These are phyloP conservation scores for Metacarcinus magister DNA, from an alignment of 2,888 invertebrate genomes.

Conservation along the genomic window DNA sequence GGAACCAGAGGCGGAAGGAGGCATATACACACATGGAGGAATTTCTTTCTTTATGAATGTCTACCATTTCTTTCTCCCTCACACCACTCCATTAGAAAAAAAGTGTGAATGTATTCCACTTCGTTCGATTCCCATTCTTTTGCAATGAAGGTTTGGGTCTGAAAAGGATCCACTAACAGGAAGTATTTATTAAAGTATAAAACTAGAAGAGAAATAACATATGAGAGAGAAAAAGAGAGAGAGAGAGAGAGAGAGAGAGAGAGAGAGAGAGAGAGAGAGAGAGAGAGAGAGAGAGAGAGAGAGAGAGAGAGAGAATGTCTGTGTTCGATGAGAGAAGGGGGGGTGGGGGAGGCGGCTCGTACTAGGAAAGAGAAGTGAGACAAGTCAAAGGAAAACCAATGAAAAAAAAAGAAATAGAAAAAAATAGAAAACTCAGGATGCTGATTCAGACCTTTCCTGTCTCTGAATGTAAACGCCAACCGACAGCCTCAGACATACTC, in stretches of 20 bases:
- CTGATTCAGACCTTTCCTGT: not conserved
- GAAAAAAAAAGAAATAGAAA: not conserved
- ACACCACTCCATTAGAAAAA: too few species aligned
- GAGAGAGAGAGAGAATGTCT: not conserved
- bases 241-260: not conserved
- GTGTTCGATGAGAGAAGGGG: too few species aligned
- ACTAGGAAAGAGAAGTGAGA: not conserved
- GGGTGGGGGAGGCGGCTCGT: too few species aligned
- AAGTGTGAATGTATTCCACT: too few species aligned
- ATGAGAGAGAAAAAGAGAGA: not conserved
- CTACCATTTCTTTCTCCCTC: not conserved
- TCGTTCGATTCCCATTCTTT: too few species aligned
- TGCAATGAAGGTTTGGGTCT: too few species aligned
- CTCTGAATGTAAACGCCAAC: not conserved
- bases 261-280: conserved; percentile 32
- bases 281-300: conserved; percentile 1
- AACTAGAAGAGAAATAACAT: not conserved
- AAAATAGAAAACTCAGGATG: not conserved
- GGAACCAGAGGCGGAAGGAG: not conserved
- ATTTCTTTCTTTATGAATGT: not conserved
- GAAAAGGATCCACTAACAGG: too few species aligned
- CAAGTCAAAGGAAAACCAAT: conserved; percentile 5
- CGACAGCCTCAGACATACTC: not conserved
- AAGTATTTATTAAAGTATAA: not conserved
- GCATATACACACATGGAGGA: not conserved